A percentile compares a stretch with the other conserved stretches of the same genome.
Conservation (phyloP, 2,113 vertebrate genomes). For the Neolamprologus variostigma region DNA sequence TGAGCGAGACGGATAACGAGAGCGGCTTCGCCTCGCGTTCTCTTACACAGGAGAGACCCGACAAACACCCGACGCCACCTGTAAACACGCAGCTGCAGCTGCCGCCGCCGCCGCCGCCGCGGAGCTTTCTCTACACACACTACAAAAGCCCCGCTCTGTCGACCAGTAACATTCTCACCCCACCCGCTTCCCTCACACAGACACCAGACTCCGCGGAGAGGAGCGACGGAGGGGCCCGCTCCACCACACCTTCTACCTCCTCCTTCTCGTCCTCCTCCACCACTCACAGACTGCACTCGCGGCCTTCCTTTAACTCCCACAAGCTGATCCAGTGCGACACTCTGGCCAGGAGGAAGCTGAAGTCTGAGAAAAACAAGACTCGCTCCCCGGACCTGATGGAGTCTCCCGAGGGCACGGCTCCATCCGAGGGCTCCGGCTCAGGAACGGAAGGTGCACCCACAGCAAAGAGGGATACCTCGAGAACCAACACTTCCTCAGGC, state of each 20-base stretch:
- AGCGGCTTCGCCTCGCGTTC: conserved; percentile 76
- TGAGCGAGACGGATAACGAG: conserved; percentile 89
- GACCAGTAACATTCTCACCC: neutral
- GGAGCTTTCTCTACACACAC: conserved; percentile 70
- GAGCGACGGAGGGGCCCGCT: conserved; percentile 54
- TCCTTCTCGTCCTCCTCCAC: conserved; percentile 69
- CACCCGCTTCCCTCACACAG: neutral
- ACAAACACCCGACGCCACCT: conserved; percentile 21
- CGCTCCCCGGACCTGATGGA: conserved; percentile 59
- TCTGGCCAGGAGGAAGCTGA: conserved; percentile 81
- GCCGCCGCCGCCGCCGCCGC: neutral
- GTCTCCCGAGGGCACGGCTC: neutral
- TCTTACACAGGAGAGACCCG: conserved; percentile 71
- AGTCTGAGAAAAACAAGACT: conserved; percentile 67
- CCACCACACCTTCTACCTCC: conserved; percentile 67
- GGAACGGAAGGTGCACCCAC: neutral
- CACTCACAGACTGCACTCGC: conserved; percentile 41
- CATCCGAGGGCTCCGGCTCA: neutral
- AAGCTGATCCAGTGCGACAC: conserved; percentile 89
- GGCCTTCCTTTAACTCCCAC: conserved; percentile 87
- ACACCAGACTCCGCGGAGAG: conserved; percentile 31
- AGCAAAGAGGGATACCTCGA: conserved; percentile 23
- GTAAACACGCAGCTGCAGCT: neutral
- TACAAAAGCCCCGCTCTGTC: conserved; percentile 34
- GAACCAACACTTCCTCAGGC: conserved; percentile 60